Base-by-base conservation (phyloP, 92 coral and sea anemone genomes). In the Zoanthus sociatus region DNA sequence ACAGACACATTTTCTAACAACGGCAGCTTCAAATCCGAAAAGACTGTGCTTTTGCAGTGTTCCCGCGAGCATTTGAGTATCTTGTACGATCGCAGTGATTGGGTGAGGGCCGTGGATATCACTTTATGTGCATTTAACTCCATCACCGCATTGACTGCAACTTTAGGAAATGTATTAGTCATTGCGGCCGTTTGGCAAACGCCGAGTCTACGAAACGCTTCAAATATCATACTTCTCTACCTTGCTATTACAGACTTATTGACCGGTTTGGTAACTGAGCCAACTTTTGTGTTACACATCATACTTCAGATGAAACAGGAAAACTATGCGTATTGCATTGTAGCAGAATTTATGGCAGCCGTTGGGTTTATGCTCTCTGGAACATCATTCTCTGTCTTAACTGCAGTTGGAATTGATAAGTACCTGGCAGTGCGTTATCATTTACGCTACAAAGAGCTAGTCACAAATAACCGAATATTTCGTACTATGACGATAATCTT, bases 221-320 rank as follows among this genome's bases (percentile, higher is more conserved):
- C 99, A 93, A 93, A 0, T 94, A 86, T 73, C 47, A 78, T 77
- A 77, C 89, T 70, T 71, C 78, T 78, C 82, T 84, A 69, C 58
- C 83, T 83, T 45, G 89, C 87, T 47, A 83, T 89, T 31, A 84
- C 56, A 76, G 89, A 84, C 9, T 70, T 51, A 63, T 81, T 79
- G 7, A 79, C 84, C 0, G 84, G 84, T 17, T 8, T 79, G 18
- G 13, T 79, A 8, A 79, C 84, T 11, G 60, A 79, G 30, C 84
- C 84, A 20, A 79, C 84, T 10, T 79, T 79, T 51, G 74, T 79
- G 14, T n/a, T 79, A 15, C 51, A 79, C 51, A 33, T 79, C 18
- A 46, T 79, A 63, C 55, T 79, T 42, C 45, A 79, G 16, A 79
- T 79, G 84, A 64, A 11, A n/a, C 56, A 79, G n/a, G 37, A 72